phyloP scores from a whole-genome alignment of 2,797 vertebrate genomes.

The Macropodus opercularis region DNA sequence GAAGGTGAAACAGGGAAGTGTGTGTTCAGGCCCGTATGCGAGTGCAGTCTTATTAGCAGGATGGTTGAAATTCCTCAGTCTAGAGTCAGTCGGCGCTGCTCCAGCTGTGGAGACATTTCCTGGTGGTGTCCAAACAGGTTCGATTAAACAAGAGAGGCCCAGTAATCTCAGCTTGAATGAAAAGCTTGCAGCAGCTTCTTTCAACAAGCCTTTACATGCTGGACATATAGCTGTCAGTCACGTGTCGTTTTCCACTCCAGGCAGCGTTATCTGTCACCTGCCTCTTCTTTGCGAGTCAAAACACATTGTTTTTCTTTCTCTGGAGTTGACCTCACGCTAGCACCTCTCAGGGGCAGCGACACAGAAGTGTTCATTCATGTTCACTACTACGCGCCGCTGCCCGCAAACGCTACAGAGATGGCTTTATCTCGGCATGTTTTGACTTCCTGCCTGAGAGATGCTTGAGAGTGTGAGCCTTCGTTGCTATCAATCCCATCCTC shows the following conservation, averaged over 20 bases:
- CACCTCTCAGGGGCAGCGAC: constrained; percentile 12
- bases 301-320: background rate
- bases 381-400: constrained; percentile 13
- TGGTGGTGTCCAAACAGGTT: constrained; percentile 56
- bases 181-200: constrained; percentile 2
- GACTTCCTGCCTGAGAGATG: constrained; percentile 49
- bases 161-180: constrained; percentile 4
- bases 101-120: constrained; percentile 67
- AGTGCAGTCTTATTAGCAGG: constrained; percentile 42
- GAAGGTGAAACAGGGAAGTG: constrained; percentile 25
- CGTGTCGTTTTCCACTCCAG: background rate
- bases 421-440: constrained; percentile 40
- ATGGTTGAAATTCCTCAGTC: constrained; percentile 67
- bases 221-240: background rate
- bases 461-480: constrained; percentile 18
- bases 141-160: constrained; percentile 8
- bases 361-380: constrained; percentile 34
- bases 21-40: constrained; percentile 46
- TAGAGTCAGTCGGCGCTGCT: constrained; percentile 52
- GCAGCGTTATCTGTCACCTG: background rate
- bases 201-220: background rate
- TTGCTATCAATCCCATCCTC: constrained; percentile 38
- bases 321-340: background rate
- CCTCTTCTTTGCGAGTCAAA: background rate
- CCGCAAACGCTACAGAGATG: constrained; percentile 39